A percentile compares a stretch with the other conserved stretches of the same genome.
These are phyloP conservation scores for Clamator glandarius DNA, from an alignment of 2,797 vertebrate species.

Conservation along the genomic window DNA sequence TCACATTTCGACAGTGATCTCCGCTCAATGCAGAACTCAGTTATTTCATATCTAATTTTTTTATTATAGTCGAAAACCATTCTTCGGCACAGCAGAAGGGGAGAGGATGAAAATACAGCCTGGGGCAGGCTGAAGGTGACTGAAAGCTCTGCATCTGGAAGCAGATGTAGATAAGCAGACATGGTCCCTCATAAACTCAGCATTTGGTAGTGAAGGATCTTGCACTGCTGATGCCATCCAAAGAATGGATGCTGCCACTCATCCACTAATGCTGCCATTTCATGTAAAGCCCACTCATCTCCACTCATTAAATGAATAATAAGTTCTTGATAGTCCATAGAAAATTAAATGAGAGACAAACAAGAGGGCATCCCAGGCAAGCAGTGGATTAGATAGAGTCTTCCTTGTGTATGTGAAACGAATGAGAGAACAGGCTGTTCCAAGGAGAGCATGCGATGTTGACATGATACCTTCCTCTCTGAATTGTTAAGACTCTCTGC, in stretches of 20 bases:
- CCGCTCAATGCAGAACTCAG: background rate
- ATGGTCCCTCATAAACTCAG: background rate
- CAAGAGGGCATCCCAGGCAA: background rate
- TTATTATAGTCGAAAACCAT: background rate
- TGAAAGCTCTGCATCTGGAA: background rate
- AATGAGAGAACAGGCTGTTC: background rate
- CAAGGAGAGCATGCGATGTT: background rate
- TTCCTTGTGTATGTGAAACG: background rate
- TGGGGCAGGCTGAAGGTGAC: background rate
- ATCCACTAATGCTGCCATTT: background rate
- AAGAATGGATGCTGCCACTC: background rate
- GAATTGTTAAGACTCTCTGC: background rate
- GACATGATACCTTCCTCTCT: constrained; percentile 11
- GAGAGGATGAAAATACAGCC: background rate
- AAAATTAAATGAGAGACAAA: background rate
- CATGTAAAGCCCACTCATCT: background rate
- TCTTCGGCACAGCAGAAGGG: background rate
- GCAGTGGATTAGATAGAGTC: background rate
- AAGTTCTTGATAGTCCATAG: background rate
- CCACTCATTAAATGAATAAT: background rate
- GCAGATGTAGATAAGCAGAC: background rate
- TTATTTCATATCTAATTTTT: background rate
- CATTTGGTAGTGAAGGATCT: background rate
- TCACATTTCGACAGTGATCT: accelerated
- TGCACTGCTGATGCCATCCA: background rate